These are phyloP conservation scores for Megathymus violae DNA, from an alignment of 1,140 invertebrate genomes.

Conservation along the genomic window DNA sequence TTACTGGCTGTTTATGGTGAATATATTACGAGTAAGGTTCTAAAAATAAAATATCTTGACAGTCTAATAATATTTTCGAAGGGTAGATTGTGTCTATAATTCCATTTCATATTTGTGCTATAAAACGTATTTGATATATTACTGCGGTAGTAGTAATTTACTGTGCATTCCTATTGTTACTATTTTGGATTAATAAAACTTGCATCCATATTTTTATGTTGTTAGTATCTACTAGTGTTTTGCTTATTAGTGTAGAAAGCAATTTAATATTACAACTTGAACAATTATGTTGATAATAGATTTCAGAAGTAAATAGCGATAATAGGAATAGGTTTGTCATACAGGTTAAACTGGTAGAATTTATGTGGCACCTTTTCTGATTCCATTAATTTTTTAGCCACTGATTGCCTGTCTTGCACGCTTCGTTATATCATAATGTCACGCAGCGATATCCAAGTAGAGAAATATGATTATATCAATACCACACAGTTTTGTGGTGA, in stretches of 20 bases:
- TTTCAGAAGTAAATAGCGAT: constrained; percentile 1
- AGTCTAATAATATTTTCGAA: constrained; percentile 33
- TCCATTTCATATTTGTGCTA: constrained; percentile 35
- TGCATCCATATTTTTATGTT: background rate
- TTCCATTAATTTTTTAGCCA: constrained; percentile 45
- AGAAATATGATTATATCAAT: constrained; percentile 49
- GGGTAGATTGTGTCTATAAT: constrained; percentile 27
- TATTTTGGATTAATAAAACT: constrained; percentile 15
- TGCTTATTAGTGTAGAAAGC: background rate
- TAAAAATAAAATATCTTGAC: constrained; percentile 57
- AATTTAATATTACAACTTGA: too few relatives aligned
- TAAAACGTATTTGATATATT: constrained; percentile 16
- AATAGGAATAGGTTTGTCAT: background rate
- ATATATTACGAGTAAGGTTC: constrained; percentile 44
- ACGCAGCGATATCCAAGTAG: constrained; percentile 61
- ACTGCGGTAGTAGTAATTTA: constrained; percentile 12
- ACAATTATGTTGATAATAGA: background rate
- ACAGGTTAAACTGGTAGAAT: constrained; percentile 1
- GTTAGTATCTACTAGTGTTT: constrained; percentile 8
- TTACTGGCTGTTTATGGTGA: constrained; percentile 37
- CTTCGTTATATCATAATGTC: constrained; percentile 58
- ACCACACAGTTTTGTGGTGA: constrained; percentile 67
- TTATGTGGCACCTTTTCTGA: constrained; percentile 21
- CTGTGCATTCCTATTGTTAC: background rate
- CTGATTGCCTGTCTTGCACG: constrained; percentile 48